A percentile compares a stretch with the other conserved stretches of the same genome.
Evolutionary conservation across 2,888 invertebrate species (phyloP).

Genomic region (Diplazon laetatorius): DNA sequence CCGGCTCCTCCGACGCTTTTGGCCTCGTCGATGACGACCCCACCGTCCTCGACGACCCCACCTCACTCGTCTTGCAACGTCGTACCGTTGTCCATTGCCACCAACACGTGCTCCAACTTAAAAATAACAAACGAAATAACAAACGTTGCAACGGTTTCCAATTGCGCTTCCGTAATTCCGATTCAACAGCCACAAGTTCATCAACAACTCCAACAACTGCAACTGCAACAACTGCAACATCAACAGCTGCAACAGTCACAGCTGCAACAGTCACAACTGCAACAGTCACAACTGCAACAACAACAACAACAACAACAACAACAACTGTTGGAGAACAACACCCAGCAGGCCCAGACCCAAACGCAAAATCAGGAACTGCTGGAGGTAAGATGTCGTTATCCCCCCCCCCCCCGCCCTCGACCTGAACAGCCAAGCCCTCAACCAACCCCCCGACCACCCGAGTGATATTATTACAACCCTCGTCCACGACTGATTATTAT

Average conservation of each 20-base stretch:
- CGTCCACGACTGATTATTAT: conserved; percentile 35
- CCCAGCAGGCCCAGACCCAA: conserved; percentile 80
- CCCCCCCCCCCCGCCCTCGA: conserved; percentile 29
- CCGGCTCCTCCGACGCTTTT: conserved; percentile 56
- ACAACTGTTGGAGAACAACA: conserved; percentile 74
- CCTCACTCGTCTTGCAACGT: too few relatives aligned
- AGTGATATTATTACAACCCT: conserved; percentile 28
- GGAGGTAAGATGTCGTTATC: conserved; percentile 81
- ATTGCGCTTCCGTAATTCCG: conserved; percentile 31
- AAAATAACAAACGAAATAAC: too few relatives aligned
- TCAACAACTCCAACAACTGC: conserved; percentile 26
- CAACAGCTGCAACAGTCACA: conserved; percentile 61
- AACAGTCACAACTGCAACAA: conserved; percentile 56
- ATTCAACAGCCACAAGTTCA: too few relatives aligned
- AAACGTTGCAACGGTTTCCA: conserved; percentile 18
- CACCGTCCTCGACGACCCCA: conserved; percentile 56
- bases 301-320: conserved; percentile 58
- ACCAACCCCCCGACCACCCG: too few relatives aligned
- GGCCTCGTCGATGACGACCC: conserved; percentile 56
- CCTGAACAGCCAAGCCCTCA: not conserved
- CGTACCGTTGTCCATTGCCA: conserved; percentile 12
- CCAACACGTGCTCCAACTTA: conserved; percentile 18
- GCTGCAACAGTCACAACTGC: conserved; percentile 50
- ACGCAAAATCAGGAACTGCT: conserved; percentile 81
- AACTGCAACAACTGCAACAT: conserved; percentile 57